These are phyloP conservation scores for Hypothenemus hampei DNA, from an alignment of 1,140 invertebrate species.

Conservation along the genomic window DNA sequence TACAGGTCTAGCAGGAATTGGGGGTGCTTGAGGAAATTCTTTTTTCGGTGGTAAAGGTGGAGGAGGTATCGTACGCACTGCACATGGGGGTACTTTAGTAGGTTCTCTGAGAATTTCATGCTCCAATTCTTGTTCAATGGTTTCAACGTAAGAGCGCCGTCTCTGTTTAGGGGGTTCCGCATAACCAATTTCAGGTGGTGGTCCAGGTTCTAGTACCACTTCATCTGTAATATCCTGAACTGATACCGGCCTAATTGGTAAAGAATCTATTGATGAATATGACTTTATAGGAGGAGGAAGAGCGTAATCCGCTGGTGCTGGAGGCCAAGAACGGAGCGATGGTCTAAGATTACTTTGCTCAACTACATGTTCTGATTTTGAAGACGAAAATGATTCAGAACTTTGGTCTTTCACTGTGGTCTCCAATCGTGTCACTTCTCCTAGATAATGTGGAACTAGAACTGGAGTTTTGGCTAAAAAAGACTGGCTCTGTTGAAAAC, in stretches of 20 bases:
- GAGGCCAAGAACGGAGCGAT: constrained; percentile 46
- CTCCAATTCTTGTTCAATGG: constrained; percentile 54
- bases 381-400: constrained; percentile 1
- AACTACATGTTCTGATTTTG: constrained; percentile 42
- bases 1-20: constrained; percentile 44
- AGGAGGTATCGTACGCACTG: constrained; percentile 50
- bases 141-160: constrained; percentile 54
- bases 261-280: constrained; percentile 34
- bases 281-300: constrained; percentile 46
- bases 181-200: constrained; percentile 61
- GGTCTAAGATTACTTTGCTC: constrained; percentile 45
- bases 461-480: constrained; percentile 31
- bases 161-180: constrained; percentile 47
- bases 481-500: constrained; percentile 32
- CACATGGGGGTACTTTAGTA: constrained; percentile 50
- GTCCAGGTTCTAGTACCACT: constrained; percentile 55
- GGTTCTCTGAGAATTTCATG: constrained; percentile 52
- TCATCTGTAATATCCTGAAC: constrained; percentile 47
- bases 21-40: constrained; percentile 45
- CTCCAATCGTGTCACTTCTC: constrained; percentile 36
- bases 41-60: constrained; percentile 49
- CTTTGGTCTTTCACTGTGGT: constrained; percentile 27
- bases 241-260: constrained; percentile 41
- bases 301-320: constrained; percentile 39
- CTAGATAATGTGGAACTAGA: constrained; percentile 43